Base-by-base conservation (phyloP, 2,797 vertebrate species). In the Tokudaia tokunoshimensis region DNA sequence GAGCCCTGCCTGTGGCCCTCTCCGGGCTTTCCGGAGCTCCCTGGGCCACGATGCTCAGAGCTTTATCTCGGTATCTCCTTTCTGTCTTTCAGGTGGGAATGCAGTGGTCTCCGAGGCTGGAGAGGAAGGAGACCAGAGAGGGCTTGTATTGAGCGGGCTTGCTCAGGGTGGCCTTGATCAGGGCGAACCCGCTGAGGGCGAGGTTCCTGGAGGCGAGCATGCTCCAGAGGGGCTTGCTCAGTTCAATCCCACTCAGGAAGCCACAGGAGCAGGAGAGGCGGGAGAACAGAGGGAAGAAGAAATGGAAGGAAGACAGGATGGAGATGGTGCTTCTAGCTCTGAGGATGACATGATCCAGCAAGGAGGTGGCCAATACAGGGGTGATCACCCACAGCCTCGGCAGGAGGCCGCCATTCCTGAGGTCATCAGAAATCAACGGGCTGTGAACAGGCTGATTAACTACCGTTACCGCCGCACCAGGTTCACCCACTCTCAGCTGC, bases 351-450 rank as follows among this genome's bases (percentile, higher is more conserved):
- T 1, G 6, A 13, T 12, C 44, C 17, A 24, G 0, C 31, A 9
- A 20, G 63, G 52, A 9, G 19, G 41, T 24, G 47, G 3, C 12
- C 12, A 4, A 5, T 2, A 7, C 12, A 0, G 1, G 6, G 34
- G 11, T 34, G 9, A 19, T 29, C 59, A 19, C 14, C 29, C 4
- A 4, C 4, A 24, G 19, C 44, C 10, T 34, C 10, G n/a, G 44
- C 5, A 8, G 50, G 83, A n/a, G 44, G 61, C 4, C 0, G 5
- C 11, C 1, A 26, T 24, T 34, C 20, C 47, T 6, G 84, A 52
- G 34, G 1, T 1, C 34, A 17, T 1, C 63, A 13, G 22, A 11
- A 37, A 1, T 22, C 11, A 10, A 6, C 6, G 0, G 2, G 13
- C 6, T 72, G 0, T 1, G 22, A 13, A 15, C 8, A 50, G 4